Percentiles rank a stretch among this genome's conserved stretches.
phyloP scores from a whole-genome alignment of 2,797 vertebrate species.

The Huso huso region DNA sequence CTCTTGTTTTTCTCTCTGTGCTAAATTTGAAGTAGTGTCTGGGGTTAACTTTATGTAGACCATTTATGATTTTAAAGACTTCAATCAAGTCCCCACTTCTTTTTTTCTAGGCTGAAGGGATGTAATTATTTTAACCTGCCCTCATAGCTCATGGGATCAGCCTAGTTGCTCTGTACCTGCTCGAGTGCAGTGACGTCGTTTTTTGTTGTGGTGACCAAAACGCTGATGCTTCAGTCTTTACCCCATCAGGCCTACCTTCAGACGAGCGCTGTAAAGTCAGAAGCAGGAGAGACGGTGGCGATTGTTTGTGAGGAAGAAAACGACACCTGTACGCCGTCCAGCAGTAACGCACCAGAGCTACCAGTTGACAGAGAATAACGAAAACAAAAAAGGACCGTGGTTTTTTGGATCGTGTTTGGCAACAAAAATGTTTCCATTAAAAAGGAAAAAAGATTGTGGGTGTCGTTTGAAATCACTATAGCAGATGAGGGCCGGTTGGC shows the following conservation, averaged over 20 bases:
- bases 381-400: too few relatives aligned
- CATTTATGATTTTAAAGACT: too few relatives aligned
- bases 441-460: too few relatives aligned
- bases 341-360: not conserved
- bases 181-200: not conserved
- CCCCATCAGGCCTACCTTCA: slow-evolving; percentile 45
- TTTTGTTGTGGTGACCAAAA: not conserved
- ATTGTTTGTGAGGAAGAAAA: slow-evolving; percentile 59
- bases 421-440: too few relatives aligned
- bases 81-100: too few relatives aligned
- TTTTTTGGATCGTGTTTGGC: too few relatives aligned
- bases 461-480: too few relatives aligned
- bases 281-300: slow-evolving; percentile 47
- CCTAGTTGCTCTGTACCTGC: not conserved
- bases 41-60: too few relatives aligned
- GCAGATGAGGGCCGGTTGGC: too few relatives aligned
- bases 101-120: not conserved
- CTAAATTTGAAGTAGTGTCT: too few relatives aligned
- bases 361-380: slow-evolving; percentile 5
- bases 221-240: not conserved
- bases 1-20: too few relatives aligned
- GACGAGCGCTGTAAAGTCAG: slow-evolving; percentile 32
- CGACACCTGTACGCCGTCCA: slow-evolving; percentile 43
- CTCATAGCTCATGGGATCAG: not conserved
- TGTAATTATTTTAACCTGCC: not conserved